Evolutionary conservation across 2,888 invertebrate species (phyloP), one percentile per base, ranked within the genome.

Genomic region (Pristionchus mayeri): DNA sequence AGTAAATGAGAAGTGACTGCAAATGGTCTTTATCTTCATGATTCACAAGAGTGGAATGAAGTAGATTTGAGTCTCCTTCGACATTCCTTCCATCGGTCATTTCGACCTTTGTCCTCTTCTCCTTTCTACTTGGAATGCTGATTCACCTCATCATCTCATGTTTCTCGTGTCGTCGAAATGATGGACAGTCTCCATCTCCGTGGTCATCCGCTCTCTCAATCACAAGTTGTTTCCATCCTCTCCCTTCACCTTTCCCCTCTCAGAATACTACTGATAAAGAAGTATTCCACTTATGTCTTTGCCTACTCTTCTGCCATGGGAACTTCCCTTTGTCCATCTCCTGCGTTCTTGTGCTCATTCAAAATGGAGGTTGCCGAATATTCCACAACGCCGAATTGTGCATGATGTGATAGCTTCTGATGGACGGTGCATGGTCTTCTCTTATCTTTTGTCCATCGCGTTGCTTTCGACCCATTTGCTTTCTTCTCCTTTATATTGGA

Each of bases 241-340:
- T 37, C n/a, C n/a, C 4, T 37, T 37, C 21, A 9, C 21, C 63
- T 37, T 67, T 67, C 67, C 67, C 27, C 67, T 37, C 67, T 34
- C 67, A 37, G 67, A 67, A 37, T 67, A 67, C 67, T 67, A 34
- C 67, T 67, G 67, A 67, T 67, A 67, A 67, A 13, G 67, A 34
- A 34, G 37, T n/a, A n/a, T n/a, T n/a, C n/a, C n/a, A n/a, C n/a
- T n/a, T n/a, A n/a, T n/a, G n/a, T n/a, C n/a, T n/a, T n/a, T n/a
- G n/a, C n/a, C n/a, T n/a, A n/a, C n/a, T n/a, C n/a, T n/a, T n/a
- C n/a, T n/a, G n/a, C n/a, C n/a, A n/a, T n/a, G n/a, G n/a, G n/a
- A n/a, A n/a, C n/a, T n/a, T n/a, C n/a, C n/a, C n/a, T n/a, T n/a
- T n/a, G n/a, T n/a, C n/a, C n/a, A n/a, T n/a, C n/a, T n/a, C n/a